These are phyloP conservation scores for Octodonta nipae DNA, from an alignment of 2,888 invertebrate genomes.

Conservation along the genomic window DNA sequence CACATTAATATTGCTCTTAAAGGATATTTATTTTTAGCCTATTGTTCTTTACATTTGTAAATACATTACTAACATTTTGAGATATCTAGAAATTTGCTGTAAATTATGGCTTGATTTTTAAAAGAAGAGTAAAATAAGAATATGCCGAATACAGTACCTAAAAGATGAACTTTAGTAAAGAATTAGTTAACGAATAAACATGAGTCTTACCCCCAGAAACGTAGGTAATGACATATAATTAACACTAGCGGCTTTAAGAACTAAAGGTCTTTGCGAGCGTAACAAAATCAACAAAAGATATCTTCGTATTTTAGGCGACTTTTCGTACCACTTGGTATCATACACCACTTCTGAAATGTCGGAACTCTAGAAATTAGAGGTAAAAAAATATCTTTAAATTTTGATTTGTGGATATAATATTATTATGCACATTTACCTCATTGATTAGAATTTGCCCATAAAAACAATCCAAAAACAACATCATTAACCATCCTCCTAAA, in stretches of 20 bases:
- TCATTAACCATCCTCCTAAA: constrained; percentile 23
- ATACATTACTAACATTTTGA: too few relatives aligned
- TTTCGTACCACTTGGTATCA: constrained; percentile 17
- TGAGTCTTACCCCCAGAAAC: constrained; percentile 15
- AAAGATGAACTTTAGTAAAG: constrained; percentile 4
- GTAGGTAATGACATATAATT: constrained; percentile 20
- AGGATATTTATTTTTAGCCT: too few relatives aligned
- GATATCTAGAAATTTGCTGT: too few relatives aligned
- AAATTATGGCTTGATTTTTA: constrained; percentile 12
- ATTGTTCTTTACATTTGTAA: too few relatives aligned
- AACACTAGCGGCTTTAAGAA: constrained; percentile 19
- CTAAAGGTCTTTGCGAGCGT: constrained; percentile 20
- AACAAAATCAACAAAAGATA: constrained; percentile 19
- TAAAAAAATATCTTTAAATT: neutral
- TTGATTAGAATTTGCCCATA: constrained; percentile 25
- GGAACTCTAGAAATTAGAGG: constrained; percentile 14
- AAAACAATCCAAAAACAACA: constrained; percentile 22
- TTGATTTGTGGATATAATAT: too few relatives aligned
- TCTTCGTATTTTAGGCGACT: constrained; percentile 14
- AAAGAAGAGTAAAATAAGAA: constrained; percentile 13
- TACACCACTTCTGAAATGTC: constrained; percentile 16
- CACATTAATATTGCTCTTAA: too few relatives aligned
- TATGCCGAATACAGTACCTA: constrained; percentile 12
- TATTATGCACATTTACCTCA: too few relatives aligned
- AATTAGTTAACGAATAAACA: neutral